Evolutionary conservation across 2,797 vertebrate genomes (phyloP), one percentile per base, ranked within the genome.

Genomic region (Bryconaethiops microstoma): DNA sequence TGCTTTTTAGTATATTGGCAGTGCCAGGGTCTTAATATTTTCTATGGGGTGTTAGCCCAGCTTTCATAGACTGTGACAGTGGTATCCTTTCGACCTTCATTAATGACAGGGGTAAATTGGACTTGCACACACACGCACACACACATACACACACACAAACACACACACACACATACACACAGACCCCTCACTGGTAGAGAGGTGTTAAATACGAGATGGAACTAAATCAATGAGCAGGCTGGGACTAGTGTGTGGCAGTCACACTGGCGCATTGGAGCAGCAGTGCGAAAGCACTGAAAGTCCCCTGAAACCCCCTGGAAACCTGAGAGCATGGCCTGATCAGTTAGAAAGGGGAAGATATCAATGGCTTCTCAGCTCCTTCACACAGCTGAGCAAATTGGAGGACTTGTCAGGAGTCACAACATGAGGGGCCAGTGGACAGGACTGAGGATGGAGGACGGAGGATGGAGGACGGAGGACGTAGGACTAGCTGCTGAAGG

Each of bases 351-450:
- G 91, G 91, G 90, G 90, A 88, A 85, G 92, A 94, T 94, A 94
- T 94, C 93, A 95, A 93, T 94, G 93, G 90, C 92, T 93, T 95
- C 94, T 93, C 91, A 87, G 93, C 91, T 86, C 95, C 92, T 95
- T 95, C 92, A 95, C 95, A 93, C 94, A 92, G 92, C 90, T 91
- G 90, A 96, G 94, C 96, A 97, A 97, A 97, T 96, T 96, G 95
- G 95, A 96, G 95, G 93, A 94, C 95, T 95, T 97, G 95, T 96
- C 94, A 95, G 92, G 93, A 96, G 95, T 95, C 94, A 96, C 94
- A 97, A 96, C 95, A 96, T 78, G 64, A 91, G 92, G 90, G 91
- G 91, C 92, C 91, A 75, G 78, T 14, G 21, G 21, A 74, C 14
- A 57, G 29, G 86, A 90, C 87, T 86, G 92, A 89, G 90, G 74